Evolutionary conservation across 2,797 vertebrate species (phyloP).

Genomic region (Ispidina lecontei): DNA sequence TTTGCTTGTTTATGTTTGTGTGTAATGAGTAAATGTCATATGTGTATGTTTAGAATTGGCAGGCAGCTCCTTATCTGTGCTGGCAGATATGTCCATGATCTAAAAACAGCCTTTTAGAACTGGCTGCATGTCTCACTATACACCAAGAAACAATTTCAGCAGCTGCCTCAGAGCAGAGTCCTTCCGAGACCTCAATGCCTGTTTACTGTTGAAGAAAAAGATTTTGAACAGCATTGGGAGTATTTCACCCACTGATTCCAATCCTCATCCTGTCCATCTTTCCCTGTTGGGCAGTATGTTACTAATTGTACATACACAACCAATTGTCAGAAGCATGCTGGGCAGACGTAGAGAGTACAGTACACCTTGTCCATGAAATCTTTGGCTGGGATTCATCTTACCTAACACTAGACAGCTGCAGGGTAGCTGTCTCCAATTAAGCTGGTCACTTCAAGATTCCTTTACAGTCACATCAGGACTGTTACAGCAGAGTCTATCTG

Average conservation of each 20-base stretch:
- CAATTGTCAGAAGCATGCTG: not conserved
- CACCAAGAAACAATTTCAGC: conserved; percentile 37
- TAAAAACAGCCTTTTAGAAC: conserved; percentile 64
- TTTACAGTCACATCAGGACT: not conserved
- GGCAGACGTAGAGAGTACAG: not conserved
- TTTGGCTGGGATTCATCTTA: not conserved
- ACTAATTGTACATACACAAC: accelerated
- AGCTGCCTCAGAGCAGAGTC: not conserved
- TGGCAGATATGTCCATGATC: conserved; percentile 58
- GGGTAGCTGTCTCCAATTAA: not conserved
- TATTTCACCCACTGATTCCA: not conserved
- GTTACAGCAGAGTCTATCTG: not conserved
- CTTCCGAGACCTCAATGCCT: not conserved
- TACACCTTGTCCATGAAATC: not conserved
- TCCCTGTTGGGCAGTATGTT: not conserved
- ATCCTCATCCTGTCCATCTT: not conserved
- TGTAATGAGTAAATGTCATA: conserved; percentile 15
- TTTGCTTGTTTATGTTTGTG: conserved; percentile 57
- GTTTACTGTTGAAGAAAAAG: not conserved
- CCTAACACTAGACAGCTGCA: conserved; percentile 11
- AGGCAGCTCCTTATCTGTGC: conserved; percentile 57
- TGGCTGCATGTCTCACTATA: conserved; percentile 9
- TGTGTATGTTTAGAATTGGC: conserved; percentile 42
- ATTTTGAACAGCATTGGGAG: not conserved
- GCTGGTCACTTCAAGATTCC: conserved; percentile 1